Evolutionary conservation across 2,797 vertebrate species (phyloP), one percentile per base, ranked within the genome.

Genomic region (Malurus splendens): DNA sequence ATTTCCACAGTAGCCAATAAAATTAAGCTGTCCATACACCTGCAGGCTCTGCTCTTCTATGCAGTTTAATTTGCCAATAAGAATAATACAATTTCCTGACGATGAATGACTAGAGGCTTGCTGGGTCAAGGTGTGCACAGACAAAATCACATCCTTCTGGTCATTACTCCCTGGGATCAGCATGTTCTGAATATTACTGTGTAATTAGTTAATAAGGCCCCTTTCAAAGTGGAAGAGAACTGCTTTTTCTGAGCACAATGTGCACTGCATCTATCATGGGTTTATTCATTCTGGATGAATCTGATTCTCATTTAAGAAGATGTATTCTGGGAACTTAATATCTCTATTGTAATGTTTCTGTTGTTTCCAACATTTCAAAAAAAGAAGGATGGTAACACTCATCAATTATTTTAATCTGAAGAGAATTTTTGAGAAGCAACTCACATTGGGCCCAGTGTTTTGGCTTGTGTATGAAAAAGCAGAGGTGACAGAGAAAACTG

Each of bases 141-240:
- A 84, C 42, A 82, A 50, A 84, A 74, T 87, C 84, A 82, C 32
- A 80, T 39, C 32, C 64, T 89, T 87, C 50, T 82, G 65, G 75
- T 87, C 92, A 82, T 85, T 74, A 85, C 65, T 95, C 16, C 6
- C 51, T 64, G 48, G 56, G 57, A 89, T 91, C 84, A 87, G 50
- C 42, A 74, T 82, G 72, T 92, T 89, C 84, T 80, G 72, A 47
- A 71, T 89, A 74, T 91, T 77, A 67, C 75, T 87, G 38, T 70
- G 22, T 84, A 93, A 93, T 94, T 91, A 91, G 71, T 74, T 91
- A 85, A 90, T 89, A 94, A 87, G 55, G 39, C 14, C 25, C 20
- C 42, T 82, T 93, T 91, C 75, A 90, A 67, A 87, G 32, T 14
- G 13, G 61, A 90, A 80, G 50, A 89, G 57, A 85, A 64, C 27